phyloP scores from a whole-genome alignment of 2,888 invertebrate species.

The Cabera pusaria region DNA sequence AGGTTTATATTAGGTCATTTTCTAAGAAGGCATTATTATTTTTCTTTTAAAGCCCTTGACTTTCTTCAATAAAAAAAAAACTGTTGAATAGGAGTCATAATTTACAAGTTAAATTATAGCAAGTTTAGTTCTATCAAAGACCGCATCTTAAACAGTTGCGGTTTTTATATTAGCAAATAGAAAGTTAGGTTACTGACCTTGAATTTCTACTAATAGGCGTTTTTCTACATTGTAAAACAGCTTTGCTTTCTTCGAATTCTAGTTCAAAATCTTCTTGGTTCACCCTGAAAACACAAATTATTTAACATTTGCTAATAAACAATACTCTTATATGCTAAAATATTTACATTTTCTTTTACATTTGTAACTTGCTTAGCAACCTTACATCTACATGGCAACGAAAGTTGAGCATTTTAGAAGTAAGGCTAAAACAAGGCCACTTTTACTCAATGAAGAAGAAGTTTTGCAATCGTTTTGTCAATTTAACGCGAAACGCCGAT shows the following conservation, averaged over 20 bases:
- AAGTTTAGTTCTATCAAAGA: too few species aligned
- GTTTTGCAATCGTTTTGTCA: slow-evolving; percentile 16
- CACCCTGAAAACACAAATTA: slow-evolving; percentile 67
- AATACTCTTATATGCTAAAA: too few species aligned
- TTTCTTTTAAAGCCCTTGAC: too few species aligned
- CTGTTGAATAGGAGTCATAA: too few species aligned
- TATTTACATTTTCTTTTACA: neutral
- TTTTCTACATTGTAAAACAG: slow-evolving; percentile 89
- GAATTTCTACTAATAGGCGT: slow-evolving; percentile 79
- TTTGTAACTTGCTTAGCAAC: slow-evolving; percentile 16
- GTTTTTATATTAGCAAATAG: slow-evolving; percentile 1
- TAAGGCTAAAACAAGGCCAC: slow-evolving; percentile 5
- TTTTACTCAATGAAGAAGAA: slow-evolving; percentile 15
- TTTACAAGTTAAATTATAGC: too few species aligned
- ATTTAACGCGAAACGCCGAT: slow-evolving; percentile 15
- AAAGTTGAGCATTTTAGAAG: slow-evolving; percentile 3
- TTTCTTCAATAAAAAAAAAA: too few species aligned
- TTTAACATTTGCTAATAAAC: too few species aligned
- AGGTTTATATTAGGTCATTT: too few species aligned
- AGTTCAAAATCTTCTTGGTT: slow-evolving; percentile 96
- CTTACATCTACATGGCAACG: slow-evolving; percentile 6
- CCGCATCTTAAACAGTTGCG: too few species aligned
- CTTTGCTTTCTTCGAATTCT: slow-evolving; percentile 94
- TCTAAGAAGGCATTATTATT: too few species aligned
- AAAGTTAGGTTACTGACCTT: slow-evolving; percentile 46